Conservation (phyloP, 2,113 vertebrate species). For the Pseudopodoces humilis region DNA sequence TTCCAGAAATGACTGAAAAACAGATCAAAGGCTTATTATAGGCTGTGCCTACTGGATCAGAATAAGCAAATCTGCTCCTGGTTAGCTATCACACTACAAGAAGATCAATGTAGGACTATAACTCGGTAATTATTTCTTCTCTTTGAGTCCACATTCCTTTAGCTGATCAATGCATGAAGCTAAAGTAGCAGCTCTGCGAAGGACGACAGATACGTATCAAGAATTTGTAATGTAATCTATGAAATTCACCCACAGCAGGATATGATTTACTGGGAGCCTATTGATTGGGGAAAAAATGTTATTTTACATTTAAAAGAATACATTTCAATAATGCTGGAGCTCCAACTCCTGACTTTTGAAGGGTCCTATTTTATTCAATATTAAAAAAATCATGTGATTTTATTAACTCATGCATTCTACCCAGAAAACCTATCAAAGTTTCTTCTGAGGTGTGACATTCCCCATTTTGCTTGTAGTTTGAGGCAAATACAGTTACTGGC, state of each 20-base stretch:
- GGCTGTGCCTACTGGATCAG: neutral
- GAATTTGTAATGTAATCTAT: constrained; percentile 10
- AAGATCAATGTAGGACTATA: neutral
- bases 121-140: constrained; percentile 9
- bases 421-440: neutral
- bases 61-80: neutral
- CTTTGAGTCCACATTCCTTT: neutral
- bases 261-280: constrained; percentile 10
- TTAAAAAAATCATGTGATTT: neutral
- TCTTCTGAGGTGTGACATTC: neutral
- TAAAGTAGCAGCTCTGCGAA: neutral
- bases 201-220: neutral
- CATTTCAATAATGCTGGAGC: neutral
- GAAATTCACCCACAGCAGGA: constrained; percentile 1
- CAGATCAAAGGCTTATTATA: neutral
- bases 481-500: neutral
- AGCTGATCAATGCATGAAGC: neutral
- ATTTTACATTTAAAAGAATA: constrained; percentile 24
- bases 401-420: neutral
- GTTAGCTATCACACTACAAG: neutral
- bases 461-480: neutral
- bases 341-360: neutral
- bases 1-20: neutral
- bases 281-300: constrained; percentile 27
- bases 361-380: neutral